These are phyloP conservation scores for Heliangelus exortis DNA, from an alignment of 2,797 vertebrate species.

Conservation along the genomic window DNA sequence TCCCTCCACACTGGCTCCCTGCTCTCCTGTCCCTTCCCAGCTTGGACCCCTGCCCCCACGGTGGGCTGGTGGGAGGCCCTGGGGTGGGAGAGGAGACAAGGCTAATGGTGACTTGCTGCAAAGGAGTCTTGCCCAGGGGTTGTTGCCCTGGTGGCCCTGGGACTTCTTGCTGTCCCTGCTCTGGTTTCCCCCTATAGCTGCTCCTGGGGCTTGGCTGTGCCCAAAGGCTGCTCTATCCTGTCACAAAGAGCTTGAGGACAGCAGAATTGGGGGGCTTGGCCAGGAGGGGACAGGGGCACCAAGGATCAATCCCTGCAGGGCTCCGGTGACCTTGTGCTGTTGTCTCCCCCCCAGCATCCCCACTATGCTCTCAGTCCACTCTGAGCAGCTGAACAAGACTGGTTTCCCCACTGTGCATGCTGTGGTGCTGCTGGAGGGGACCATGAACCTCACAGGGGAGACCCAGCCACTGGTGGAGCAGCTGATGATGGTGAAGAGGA, in stretches of 20 bases:
- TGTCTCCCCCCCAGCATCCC: conserved; percentile 82
- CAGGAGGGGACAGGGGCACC: background rate
- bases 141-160: background rate
- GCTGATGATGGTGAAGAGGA: conserved; percentile 97
- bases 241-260: fast-evolving
- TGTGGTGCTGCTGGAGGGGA: conserved; percentile 94
- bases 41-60: fast-evolving
- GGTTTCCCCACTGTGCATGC: conserved; percentile 94
- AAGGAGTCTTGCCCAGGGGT: background rate
- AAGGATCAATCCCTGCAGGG: background rate
- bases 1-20: background rate
- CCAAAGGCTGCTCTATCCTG: background rate
- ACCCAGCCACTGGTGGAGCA: conserved; percentile 94
- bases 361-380: conserved; percentile 86
- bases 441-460: conserved; percentile 97
- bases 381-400: conserved; percentile 83
- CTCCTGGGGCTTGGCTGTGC: background rate
- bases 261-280: background rate
- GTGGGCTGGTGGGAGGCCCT: no score
- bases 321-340: background rate
- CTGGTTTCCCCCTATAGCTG: background rate
- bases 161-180: background rate
- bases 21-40: background rate
- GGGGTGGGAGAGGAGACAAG: background rate
- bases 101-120: background rate